phyloP scores from a whole-genome alignment of 2,113 vertebrate species.

The Baryphthengus martii region DNA sequence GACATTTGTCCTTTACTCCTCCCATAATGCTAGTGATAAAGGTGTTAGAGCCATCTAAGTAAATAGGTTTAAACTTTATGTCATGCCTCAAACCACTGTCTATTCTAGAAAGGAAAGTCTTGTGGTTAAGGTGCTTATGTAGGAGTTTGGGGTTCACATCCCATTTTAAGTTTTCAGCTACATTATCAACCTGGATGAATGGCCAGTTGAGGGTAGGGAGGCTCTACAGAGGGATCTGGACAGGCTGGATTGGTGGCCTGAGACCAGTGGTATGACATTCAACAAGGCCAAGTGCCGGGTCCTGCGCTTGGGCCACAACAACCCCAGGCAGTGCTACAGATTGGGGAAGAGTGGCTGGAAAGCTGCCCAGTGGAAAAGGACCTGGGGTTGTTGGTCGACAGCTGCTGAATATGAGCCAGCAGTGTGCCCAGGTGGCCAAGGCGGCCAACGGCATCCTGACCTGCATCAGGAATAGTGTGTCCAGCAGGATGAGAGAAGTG shows the following conservation, averaged over 20 bases:
- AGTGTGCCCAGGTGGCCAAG: background rate
- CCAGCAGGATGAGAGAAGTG: background rate
- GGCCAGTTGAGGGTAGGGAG: fast-evolving
- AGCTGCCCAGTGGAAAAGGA: background rate
- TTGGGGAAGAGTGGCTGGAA: background rate
- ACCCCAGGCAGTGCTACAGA: background rate
- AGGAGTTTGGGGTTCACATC: background rate
- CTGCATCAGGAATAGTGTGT: too few species aligned
- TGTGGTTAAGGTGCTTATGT: background rate
- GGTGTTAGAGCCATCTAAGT: background rate
- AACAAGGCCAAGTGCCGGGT: background rate
- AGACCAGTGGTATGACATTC: background rate
- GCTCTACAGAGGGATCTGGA: background rate
- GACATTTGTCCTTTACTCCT: background rate
- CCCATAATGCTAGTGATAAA: background rate
- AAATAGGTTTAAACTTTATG: background rate
- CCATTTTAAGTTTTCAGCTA: background rate
- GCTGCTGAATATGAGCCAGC: background rate
- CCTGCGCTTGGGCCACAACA: background rate
- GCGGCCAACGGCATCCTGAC: background rate
- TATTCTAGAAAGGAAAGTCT: background rate
- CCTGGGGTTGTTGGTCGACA: background rate
- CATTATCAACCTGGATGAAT: background rate
- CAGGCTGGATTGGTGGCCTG: background rate
- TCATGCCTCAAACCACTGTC: background rate